Evolutionary conservation across 2,888 invertebrate species (phyloP), one percentile per base, ranked within the genome.

Genomic region (Xestia sexstrigata): DNA sequence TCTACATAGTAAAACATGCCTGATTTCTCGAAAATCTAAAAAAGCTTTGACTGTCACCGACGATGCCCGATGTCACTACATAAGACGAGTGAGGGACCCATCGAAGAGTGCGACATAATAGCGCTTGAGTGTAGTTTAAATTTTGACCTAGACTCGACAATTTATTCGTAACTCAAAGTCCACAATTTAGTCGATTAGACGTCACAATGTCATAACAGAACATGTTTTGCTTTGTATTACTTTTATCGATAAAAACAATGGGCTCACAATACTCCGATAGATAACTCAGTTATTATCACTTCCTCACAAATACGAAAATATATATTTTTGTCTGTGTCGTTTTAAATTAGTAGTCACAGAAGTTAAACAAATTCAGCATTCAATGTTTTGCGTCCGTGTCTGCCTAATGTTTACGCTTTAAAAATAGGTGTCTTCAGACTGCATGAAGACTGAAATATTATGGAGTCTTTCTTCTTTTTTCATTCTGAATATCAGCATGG

Each of bases 231-330:
- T 68, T 68, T 49, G 49, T 45, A 66, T 45, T 79, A 81, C 58
- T 26, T 58, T 81, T 63, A 80, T 81, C 70, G 76, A 81, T 70
- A 81, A 70, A 45, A 70, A 62, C 65, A 81, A 70, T 76, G 30
- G 49, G n/a, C 49, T 45, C 26, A 52, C 52, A 45, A 73, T 62
- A 42, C 15, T 23, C 6, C 8, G 67, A 9, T 39, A 79, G 74
- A 79, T 74, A 74, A 68, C 35, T 30, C 13, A 2, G n/a, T 20
- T 35, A 45, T 55, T 63, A 73, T 68, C 55, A 68, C 6, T 65
- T 42, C 72, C 4, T n/a, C 52, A 42, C 9, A 55, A 35, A 45
- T 45, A 79, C 7, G 30, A 67, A 58, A 39, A 67, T 15, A 23
- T 7, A 63, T n/a, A n/a, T 55, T 68, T n/a, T 30, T 65, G 8